These are phyloP conservation scores for Polypedilum vanderplanki DNA, from an alignment of 1,140 invertebrate species.

Conservation along the genomic window DNA sequence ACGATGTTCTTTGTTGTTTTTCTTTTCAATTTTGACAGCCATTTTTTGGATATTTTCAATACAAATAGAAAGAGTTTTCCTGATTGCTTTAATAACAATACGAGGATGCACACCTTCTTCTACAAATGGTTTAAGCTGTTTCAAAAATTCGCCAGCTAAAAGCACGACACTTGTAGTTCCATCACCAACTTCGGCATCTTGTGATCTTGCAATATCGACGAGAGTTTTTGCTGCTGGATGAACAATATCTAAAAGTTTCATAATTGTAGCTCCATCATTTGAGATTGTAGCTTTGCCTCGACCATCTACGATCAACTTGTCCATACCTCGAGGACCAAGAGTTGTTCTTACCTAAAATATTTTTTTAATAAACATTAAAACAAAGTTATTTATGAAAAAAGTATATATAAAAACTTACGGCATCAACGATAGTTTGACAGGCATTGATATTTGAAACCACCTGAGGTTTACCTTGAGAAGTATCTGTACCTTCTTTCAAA, in stretches of 20 bases:
- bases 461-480: constrained; percentile 91
- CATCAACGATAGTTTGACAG: constrained; percentile 93
- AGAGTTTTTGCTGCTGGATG: constrained; percentile 96
- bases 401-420: constrained; percentile 50
- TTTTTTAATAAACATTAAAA: neutral
- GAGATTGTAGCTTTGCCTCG: constrained; percentile 92
- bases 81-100: constrained; percentile 80
- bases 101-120: constrained; percentile 96
- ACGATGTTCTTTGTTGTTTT: constrained; percentile 52
- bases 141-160: constrained; percentile 91
- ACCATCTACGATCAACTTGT: constrained; percentile 93
- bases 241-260: constrained; percentile 94
- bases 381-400: neutral
- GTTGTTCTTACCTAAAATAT: constrained; percentile 69
- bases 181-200: constrained; percentile 98
- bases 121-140: constrained; percentile 89
- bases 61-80: constrained; percentile 72
- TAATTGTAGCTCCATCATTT: constrained; percentile 98
- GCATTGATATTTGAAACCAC: constrained; percentile 99
- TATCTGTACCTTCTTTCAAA: constrained; percentile 96
- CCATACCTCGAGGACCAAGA: constrained; percentile 96
- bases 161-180: constrained; percentile 96
- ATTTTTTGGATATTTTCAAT: constrained; percentile 80
- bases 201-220: constrained; percentile 98
- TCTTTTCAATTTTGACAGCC: constrained; percentile 71